Conservation (phyloP, 2,888 invertebrate genomes). For the Malthinus seriepunctatus region DNA sequence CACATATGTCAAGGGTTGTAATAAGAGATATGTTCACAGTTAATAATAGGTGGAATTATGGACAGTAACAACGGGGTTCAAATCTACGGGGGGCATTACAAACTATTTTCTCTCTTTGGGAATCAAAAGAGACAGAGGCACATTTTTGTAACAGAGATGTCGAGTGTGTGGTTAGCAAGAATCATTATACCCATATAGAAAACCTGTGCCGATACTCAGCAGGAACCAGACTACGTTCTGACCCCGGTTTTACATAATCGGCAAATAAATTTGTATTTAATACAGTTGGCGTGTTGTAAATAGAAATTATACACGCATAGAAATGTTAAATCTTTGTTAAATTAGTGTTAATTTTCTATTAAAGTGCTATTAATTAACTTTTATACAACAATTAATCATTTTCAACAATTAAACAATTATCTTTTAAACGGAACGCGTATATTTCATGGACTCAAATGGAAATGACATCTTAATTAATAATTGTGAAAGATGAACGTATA, state of each 20-base stretch:
- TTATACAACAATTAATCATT: no score
- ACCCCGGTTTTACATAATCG: slow-evolving; percentile 27
- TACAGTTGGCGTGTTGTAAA: slow-evolving; percentile 17
- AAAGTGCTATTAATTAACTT: no score
- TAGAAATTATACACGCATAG: slow-evolving; percentile 9
- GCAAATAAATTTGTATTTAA: slow-evolving; percentile 30
- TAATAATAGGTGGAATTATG: slow-evolving; percentile 39
- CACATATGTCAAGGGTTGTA: slow-evolving; percentile 27
- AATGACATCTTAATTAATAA: no score
- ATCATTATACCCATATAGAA: slow-evolving; percentile 30
- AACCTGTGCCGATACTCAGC: slow-evolving; percentile 28
- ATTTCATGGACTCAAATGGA: no score
- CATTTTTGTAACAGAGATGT: slow-evolving; percentile 36
- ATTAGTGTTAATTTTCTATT: neutral
- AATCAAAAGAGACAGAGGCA: slow-evolving; percentile 27
- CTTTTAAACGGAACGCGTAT: no score
- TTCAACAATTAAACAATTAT: no score
- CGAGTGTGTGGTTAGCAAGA: slow-evolving; percentile 27
- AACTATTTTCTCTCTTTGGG: slow-evolving; percentile 15
- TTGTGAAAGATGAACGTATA: no score
- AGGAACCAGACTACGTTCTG: slow-evolving; percentile 30
- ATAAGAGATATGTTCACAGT: slow-evolving; percentile 38
- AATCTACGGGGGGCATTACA: slow-evolving; percentile 23
- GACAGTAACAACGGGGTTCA: slow-evolving; percentile 35
- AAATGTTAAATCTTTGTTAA: slow-evolving; percentile 2